Evolutionary conservation across 64 coral and sea anemone species (phyloP), one percentile per base, ranked within the genome.

Genomic region (Exaiptasia diaphana): DNA sequence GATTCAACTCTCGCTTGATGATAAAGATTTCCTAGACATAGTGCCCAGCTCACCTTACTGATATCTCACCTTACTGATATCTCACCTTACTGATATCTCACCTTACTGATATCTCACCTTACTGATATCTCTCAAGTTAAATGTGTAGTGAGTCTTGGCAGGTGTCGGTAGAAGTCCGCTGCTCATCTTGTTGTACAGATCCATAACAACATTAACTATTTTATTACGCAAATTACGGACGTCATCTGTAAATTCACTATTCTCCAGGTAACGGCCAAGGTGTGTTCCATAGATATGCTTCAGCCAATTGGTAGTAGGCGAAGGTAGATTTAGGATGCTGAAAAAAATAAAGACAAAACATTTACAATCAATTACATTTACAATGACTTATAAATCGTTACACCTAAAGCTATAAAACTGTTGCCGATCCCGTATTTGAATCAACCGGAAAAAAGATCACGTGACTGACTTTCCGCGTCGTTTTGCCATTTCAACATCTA

Each of bases 131-230:
- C 89, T 86, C 12, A 97, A 64, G 65, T 97, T 97, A 64, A 97
- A 97, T 14, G 93, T 97, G 56, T 97, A 97, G 50, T 97, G 93
- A 2, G 93, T 78, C 46, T 97, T 97, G 6, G 83, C 88, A 1
- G 93, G 93, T 35, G 93, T 97, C 11, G 93, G 93, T 15, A 97
- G 73, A 0, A 97, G 89, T 36, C 85, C 63, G 11, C 73, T 88
- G 12, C 83, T 87, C 6, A 97, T 71, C 5, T 83, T 81, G 53
- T 91, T 91, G 77, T 91, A 97, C 60, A 97, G 43, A 22, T 70
- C 78, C 56, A 97, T 59, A 0, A 89, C 85, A 24, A 74, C 57
- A 2, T 41, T 80, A 0, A 93, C 90, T 9, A 99, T 26, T 0
- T 89, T 79, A 15, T 87, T 41, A 68, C 89, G 89, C 1, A 80